A percentile compares a stretch with the other conserved stretches of the same genome.
Evolutionary conservation across 1,140 invertebrate species (phyloP).

Genomic region (Leptopilina boulardi): DNA sequence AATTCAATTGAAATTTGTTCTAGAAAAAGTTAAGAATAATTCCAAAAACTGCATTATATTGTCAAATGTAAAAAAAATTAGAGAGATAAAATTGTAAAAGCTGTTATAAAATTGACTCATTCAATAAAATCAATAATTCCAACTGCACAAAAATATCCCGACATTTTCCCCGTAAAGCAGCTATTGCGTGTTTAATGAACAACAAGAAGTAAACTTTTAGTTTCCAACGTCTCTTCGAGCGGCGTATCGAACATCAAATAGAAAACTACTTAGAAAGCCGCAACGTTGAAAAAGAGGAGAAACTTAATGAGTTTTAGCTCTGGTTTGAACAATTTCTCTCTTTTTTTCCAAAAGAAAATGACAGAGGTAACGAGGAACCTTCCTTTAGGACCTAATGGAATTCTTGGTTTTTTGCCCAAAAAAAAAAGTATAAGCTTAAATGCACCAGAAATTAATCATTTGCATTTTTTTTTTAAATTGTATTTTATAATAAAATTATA

Average conservation of each 20-base stretch:
- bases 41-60: no score
- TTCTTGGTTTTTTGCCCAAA: neutral
- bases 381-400: neutral
- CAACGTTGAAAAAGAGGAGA: neutral
- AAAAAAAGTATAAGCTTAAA: no score
- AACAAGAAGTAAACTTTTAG: constrained; percentile 11
- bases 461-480: no score
- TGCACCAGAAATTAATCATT: no score
- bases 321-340: neutral
- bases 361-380: neutral
- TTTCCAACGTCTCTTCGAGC: neutral
- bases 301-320: neutral
- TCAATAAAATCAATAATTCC: neutral
- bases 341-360: neutral
- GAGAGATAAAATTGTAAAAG: no score
- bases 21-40: no score
- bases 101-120: neutral
- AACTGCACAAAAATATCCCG: neutral
- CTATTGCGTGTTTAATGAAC: constrained; percentile 6
- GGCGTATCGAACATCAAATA: constrained; percentile 3
- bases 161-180: neutral
- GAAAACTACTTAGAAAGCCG: constrained; percentile 17
- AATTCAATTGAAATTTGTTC: no score
- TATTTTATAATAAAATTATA: no score
- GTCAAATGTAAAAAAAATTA: no score